Base-by-base conservation (phyloP, 1,140 invertebrate species). In the Plodia interpunctella region DNA sequence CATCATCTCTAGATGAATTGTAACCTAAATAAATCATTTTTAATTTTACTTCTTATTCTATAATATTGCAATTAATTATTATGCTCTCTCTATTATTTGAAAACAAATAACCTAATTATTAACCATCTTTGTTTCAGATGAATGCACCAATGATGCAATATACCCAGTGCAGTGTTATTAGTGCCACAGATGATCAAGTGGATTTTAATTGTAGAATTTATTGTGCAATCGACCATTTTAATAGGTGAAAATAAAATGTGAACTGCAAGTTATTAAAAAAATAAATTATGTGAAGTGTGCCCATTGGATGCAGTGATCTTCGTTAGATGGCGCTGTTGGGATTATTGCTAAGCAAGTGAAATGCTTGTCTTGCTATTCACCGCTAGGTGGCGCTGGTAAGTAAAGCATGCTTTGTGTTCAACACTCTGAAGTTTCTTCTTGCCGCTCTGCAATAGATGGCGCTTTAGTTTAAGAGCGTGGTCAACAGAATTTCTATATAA, bases 261-360 rank as follows among this genome's bases (percentile, higher is more conserved):
- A 66, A 68, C 66, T 63, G 65, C 38, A 44, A 44, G 38, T 70
- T 62, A 50, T 54, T 57, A 49, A 55, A 64, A 52, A 51, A 18
- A 17, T 52, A 5, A 25, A 18, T 53, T 53, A 11, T 44, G 79
- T 79, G 72, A 63, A 76, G 74, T 73, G 79, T 83, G 84, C 73
- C 67, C 70, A 75, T 85, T 88, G 85, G 85, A 88, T 88, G 85
- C 85, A 88, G 85, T 88, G 85, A 65, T 83, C 52, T 60, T 65
- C 68, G 57, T 72, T 73, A 88, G 83, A 80, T 86, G 79, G 79
- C 78, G 78, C 72, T 79, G 74, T 72, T 79, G 60, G 70, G 62
- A 69, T 74, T 72, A 66, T 82, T 78, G 77, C 71, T 82, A 60
- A 57, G 51, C 66, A 77, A 74, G 74, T 77, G 76, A 65, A 57